Evolutionary conservation across 2,888 invertebrate genomes (phyloP), one percentile per base, ranked within the genome.

Genomic region (Pycnomerus fuliginosus): DNA sequence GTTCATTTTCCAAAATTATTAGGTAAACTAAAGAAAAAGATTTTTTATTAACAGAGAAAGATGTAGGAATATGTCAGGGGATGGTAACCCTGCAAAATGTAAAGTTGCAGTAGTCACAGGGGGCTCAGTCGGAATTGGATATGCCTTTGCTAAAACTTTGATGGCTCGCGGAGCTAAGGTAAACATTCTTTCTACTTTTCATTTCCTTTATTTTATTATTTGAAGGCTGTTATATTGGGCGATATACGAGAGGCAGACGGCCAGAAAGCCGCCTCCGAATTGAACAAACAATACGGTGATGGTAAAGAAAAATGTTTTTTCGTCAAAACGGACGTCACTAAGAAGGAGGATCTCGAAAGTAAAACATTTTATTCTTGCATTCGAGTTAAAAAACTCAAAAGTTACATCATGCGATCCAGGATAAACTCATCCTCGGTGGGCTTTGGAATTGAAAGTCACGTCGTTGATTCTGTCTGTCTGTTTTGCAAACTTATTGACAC

Each of bases 61-160:
- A n/a, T n/a, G n/a, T n/a, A n/a, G n/a, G n/a, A n/a, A n/a, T n/a
- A n/a, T n/a, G n/a, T n/a, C n/a, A n/a, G n/a, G n/a, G n/a, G n/a
- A n/a, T n/a, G n/a, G n/a, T n/a, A n/a, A n/a, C 10, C 34, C 41
- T 5, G 45, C 83, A 39, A 80, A 82, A 69, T 82, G 83, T 52
- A 83, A 82, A 68, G 82, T 84, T 43, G 84, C 80, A 25, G 71
- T 85, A 47, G 77, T 85, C 40, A 85, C 85, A 16, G 85, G 85
- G 23, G 84, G 80, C 28, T 82, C 83, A 12, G 78, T 80, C 38
- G 85, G 84, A 43, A 81, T 85, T 52, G 85, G 85, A 2, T 75
- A 79, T 39, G 77, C 81, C 2, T 82, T 80, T 59, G 79, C 79
- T 53, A 80, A 83, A 54, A 81, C 83, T 59, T 65, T 85, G 22